Percentiles rank a stretch among this genome's conserved stretches.
Evolutionary conservation across 2,888 invertebrate species (phyloP).

Genomic region (Torymus auratus): DNA sequence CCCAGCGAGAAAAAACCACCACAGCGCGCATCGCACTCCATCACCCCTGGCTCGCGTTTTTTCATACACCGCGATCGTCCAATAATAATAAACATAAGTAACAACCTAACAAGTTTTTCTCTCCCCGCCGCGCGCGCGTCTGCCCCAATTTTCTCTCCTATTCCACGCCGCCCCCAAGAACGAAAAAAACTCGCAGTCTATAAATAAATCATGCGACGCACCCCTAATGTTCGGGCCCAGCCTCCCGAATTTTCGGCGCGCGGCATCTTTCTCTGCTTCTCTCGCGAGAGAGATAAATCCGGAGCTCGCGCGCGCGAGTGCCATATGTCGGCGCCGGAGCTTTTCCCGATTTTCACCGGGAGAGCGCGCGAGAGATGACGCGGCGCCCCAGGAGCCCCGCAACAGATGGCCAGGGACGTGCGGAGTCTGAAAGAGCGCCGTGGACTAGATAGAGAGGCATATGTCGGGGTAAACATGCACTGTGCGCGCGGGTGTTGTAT

Average conservation of each 20-base stretch:
- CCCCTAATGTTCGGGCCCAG: slow-evolving; percentile 3
- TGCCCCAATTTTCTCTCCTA: too few species aligned
- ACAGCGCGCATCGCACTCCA: slow-evolving; percentile 14
- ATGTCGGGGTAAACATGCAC: slow-evolving; percentile 27
- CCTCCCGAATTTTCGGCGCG: slow-evolving; percentile 29
- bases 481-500: neutral
- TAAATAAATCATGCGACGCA: slow-evolving; percentile 13
- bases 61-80: neutral
- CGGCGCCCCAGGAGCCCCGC: slow-evolving; percentile 37
- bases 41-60: slow-evolving; percentile 11
- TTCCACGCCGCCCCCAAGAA: too few species aligned
- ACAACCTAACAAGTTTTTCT: neutral
- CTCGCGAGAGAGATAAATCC: slow-evolving; percentile 61
- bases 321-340: slow-evolving; percentile 69
- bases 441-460: slow-evolving; percentile 24
- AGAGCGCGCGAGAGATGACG: too few species aligned
- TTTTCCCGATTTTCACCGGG: slow-evolving; percentile 68
- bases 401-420: slow-evolving; percentile 67
- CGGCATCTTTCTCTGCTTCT: slow-evolving; percentile 19
- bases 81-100: slow-evolving; percentile 34
- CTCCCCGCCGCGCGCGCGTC: neutral
- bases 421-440: neutral
- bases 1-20: neutral
- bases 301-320: slow-evolving; percentile 63
- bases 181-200: neutral